These are phyloP conservation scores for Barbus barbus DNA, from an alignment of 2,113 vertebrate genomes.

Conservation along the genomic window DNA sequence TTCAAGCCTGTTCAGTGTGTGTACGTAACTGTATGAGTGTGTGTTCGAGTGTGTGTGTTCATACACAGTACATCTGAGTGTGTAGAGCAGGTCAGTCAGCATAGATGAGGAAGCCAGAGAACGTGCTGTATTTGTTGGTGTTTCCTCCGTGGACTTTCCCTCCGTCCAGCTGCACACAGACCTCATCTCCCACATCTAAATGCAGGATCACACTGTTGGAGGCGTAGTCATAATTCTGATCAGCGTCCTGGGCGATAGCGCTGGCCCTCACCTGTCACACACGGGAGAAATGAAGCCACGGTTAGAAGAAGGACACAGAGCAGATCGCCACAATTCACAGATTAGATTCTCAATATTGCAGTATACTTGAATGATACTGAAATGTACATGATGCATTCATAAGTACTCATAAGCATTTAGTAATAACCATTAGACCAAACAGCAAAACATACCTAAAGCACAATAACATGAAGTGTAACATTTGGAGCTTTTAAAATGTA, in stretches of 20 bases:
- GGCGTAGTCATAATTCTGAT: conserved; percentile 94
- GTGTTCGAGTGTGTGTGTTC: conserved; percentile 29
- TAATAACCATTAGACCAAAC: not conserved
- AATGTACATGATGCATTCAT: not conserved
- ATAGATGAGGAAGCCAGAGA: conserved; percentile 95
- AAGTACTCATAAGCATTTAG: not conserved
- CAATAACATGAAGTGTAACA: not conserved
- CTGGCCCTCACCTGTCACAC: conserved; percentile 78
- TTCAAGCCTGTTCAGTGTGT: conserved; percentile 47
- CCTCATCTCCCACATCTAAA: conserved; percentile 92
- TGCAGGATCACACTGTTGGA: conserved; percentile 94
- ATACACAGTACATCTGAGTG: conserved; percentile 37
- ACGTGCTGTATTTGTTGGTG: conserved; percentile 97
- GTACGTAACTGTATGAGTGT: conserved; percentile 45
- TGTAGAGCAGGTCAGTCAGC: conserved; percentile 77
- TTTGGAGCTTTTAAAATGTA: not conserved
- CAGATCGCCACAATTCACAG: not conserved
- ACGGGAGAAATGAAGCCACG: conserved; percentile 47
- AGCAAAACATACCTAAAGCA: not conserved
- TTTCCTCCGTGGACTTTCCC: conserved; percentile 95
- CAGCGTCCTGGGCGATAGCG: conserved; percentile 81
- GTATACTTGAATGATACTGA: not conserved
- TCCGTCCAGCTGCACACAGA: conserved; percentile 92
- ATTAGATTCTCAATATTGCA: not conserved
- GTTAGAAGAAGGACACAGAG: conserved; percentile 61